Percentiles rank a stretch among this genome's conserved stretches.
Conservation (phyloP, 1,140 invertebrate genomes). For the Asbolus verrucosus region DNA sequence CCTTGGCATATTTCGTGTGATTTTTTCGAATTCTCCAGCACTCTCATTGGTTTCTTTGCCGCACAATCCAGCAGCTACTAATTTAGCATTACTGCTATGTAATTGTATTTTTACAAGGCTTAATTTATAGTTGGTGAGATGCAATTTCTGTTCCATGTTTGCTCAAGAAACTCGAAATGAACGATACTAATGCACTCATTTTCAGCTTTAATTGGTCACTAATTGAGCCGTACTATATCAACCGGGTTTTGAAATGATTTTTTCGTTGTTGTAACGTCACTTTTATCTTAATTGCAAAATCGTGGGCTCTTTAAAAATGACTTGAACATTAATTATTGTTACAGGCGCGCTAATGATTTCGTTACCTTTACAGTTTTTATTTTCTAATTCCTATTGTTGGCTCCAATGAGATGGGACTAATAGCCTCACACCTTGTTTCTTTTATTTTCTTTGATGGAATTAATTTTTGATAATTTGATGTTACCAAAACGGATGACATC, state of each 20-base stretch:
- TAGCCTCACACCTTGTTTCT: neutral
- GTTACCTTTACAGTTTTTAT: neutral
- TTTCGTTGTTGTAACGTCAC: conserved; percentile 8
- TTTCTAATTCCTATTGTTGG: neutral
- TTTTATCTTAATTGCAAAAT: conserved; percentile 18
- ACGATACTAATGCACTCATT: conserved; percentile 9
- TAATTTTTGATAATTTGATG: too few relatives aligned
- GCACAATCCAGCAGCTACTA: too few relatives aligned
- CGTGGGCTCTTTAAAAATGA: conserved; percentile 5
- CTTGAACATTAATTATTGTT: conserved; percentile 10
- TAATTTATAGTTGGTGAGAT: conserved; percentile 10
- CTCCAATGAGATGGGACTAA: neutral
- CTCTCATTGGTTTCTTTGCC: too few relatives aligned
- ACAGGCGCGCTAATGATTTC: neutral
- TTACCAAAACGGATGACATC: too few relatives aligned
- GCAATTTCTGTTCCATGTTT: conserved; percentile 11
- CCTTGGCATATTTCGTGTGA: neutral
- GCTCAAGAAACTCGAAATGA: neutral
- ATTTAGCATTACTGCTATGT: neutral
- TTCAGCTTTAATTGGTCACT: conserved; percentile 28
- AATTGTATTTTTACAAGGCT: conserved; percentile 9
- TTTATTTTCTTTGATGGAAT: too few relatives aligned
- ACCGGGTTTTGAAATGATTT: conserved; percentile 25
- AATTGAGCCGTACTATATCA: conserved; percentile 25
- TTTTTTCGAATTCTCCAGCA: too few relatives aligned